Evolutionary conservation across 2,888 invertebrate genomes (phyloP), one percentile per base, ranked within the genome.

Genomic region (Polydrusus cervinus): DNA sequence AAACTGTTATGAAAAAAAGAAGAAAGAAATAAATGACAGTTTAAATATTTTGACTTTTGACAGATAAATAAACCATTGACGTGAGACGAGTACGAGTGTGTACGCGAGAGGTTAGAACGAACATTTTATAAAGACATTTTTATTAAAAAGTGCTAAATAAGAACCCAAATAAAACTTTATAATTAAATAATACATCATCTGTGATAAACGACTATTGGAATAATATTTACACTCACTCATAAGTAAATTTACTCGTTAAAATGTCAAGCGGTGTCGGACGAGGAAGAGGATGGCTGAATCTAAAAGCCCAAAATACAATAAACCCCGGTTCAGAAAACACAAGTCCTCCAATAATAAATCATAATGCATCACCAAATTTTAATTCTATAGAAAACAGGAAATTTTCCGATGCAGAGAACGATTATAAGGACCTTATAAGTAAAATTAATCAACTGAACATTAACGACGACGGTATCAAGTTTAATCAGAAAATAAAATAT

Each of bases 381-480:
- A 65, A 60, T 38, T 16, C 25, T 18, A 16, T 65, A 40, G 71
- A 71, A 34, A 71, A 68, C 40, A 60, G 20, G n/a, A 70, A 71
- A 55, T 80, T 78, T 66, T 70, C 65, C 47, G 79, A 81, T 70
- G 71, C 43, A 13, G 13, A 75, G 53, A 57, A 62, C 61, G 80
- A 80, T 71, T 79, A 78, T 65, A 68, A 65, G 45, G 79, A 77
- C 74, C 78, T 86, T 30, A 78, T 86, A 20, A 79, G 79, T 7
- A 79, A 80, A 74, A 79, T 87, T n/a, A 82, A 83, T 60, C 81
- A 83, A 71, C 78, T 87, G 30, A 83, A 82, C 77, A 69, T 81
- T 10, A 80, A 81, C 10, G 87, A 87, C 77, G 87, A 87, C 80
- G 87, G 87, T 7, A 87, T 87, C 62, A 76, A 84, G 72, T 82